Evolutionary conservation across 2,113 vertebrate genomes (phyloP).

Genomic region (Sphaerodactylus townsendi): DNA sequence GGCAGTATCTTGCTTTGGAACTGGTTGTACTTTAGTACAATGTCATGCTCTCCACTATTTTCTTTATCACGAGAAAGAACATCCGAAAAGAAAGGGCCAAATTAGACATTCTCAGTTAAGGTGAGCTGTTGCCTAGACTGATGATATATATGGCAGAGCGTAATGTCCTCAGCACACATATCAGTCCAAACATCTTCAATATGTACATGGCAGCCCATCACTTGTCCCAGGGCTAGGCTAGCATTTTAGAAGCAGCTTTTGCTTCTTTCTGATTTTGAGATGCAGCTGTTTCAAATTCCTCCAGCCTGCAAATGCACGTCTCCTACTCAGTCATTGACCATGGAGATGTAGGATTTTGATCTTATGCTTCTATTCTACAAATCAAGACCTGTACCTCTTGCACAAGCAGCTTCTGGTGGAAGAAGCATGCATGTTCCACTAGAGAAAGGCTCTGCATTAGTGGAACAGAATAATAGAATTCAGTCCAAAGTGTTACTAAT

Average conservation of each 20-base stretch:
- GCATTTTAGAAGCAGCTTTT: neutral
- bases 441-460: too few relatives aligned
- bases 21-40: neutral
- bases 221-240: too few relatives aligned
- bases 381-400: too few relatives aligned
- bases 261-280: conserved; percentile 40
- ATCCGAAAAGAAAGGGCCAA: neutral
- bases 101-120: neutral
- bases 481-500: neutral
- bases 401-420: too few relatives aligned
- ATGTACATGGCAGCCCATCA: neutral
- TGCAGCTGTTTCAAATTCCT: neutral
- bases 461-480: too few relatives aligned
- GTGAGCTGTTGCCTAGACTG: neutral
- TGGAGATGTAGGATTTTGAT: neutral
- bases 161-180: neutral
- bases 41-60: neutral
- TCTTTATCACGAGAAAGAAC: neutral
- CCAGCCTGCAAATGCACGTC: neutral
- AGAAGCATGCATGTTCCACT: too few relatives aligned
- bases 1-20: neutral
- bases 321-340: neutral
- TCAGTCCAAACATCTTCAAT: neutral
- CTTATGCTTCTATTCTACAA: too few relatives aligned
- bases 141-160: neutral